A percentile compares a stretch with the other conserved stretches of the same genome.
phyloP scores from a whole-genome alignment of 2,113 vertebrate species.

The Dipodomys merriami region DNA sequence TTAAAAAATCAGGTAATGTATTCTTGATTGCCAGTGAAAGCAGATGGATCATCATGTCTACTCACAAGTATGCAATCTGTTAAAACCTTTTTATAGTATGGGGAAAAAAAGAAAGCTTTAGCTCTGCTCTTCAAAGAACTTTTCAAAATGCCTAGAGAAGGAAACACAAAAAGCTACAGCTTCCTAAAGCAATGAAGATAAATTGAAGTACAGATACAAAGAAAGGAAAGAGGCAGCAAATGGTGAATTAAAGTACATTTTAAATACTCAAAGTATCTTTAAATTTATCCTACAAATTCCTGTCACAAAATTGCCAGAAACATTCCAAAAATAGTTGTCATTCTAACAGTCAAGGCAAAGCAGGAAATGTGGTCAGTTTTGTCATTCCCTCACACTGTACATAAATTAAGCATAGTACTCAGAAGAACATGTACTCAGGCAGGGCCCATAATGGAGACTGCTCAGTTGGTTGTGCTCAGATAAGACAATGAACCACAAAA shows the following conservation, averaged over 20 bases:
- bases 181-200: background rate
- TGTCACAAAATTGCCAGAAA: background rate
- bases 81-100: conserved; percentile 39
- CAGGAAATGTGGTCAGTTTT: background rate
- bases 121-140: background rate
- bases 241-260: background rate
- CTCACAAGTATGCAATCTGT: conserved; percentile 34
- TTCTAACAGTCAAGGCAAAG: background rate
- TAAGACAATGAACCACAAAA: too few species aligned
- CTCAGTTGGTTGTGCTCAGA: too few species aligned
- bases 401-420: background rate
- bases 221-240: background rate
- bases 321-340: background rate
- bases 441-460: background rate
- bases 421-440: background rate
- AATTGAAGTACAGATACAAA: background rate
- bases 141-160: background rate
- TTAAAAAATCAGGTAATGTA: background rate
- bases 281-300: background rate
- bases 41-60: conserved; percentile 24
- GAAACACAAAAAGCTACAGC: background rate
- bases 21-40: background rate
- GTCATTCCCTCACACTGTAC: background rate
- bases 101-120: background rate
- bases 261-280: too few species aligned